Conservation (phyloP, 1,140 invertebrate species). For the Gerris buenoi region DNA sequence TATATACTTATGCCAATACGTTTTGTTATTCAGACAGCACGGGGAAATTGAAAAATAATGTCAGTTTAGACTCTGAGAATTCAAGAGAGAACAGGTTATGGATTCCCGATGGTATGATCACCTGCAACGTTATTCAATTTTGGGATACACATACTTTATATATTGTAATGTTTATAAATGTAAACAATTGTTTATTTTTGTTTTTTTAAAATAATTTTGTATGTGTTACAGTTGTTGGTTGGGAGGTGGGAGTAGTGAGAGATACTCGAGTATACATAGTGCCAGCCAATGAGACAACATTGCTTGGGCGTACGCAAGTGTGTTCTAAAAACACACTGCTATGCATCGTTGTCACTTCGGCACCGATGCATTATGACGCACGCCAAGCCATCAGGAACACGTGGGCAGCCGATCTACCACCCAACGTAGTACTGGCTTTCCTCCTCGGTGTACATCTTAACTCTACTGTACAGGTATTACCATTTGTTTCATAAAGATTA, state of each 20-base stretch:
- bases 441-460: conserved; percentile 40
- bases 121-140: no score
- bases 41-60: no score
- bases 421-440: conserved; percentile 35
- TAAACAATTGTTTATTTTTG: no score
- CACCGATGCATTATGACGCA: conserved; percentile 45
- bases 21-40: no score
- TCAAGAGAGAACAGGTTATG: no score
- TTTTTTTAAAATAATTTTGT: neutral
- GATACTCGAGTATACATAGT: conserved; percentile 52
- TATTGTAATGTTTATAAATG: no score
- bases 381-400: conserved; percentile 59
- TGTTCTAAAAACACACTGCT: conserved; percentile 32
- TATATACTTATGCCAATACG: no score
- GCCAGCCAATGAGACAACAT: conserved; percentile 47
- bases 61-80: no score
- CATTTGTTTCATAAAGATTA: no score
- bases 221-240: conserved; percentile 34
- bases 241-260: conserved; percentile 53
- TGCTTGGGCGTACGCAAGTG: conserved; percentile 47
- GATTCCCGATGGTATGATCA: no score
- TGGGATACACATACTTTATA: no score
- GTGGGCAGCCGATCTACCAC: conserved; percentile 39
- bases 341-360: conserved; percentile 56
- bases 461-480: conserved; percentile 36